Conservation (phyloP, 2,113 vertebrate genomes). For the Scalopus aquaticus region DNA sequence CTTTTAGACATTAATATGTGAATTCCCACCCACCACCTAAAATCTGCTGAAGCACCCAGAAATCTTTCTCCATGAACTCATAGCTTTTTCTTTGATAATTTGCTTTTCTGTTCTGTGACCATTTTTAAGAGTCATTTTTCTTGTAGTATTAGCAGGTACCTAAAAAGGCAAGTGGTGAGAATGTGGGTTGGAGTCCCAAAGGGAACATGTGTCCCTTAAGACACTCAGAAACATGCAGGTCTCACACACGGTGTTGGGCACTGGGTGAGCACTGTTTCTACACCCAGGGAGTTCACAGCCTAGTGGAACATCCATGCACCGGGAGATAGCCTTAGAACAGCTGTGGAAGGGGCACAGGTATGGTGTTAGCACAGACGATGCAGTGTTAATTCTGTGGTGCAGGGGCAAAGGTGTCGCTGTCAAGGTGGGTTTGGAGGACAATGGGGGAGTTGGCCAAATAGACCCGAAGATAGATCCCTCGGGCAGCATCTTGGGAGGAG, state of each 20-base stretch:
- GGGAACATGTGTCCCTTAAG: neutral
- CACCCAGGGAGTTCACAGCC: neutral
- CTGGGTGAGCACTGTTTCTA: neutral
- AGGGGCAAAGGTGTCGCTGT: neutral
- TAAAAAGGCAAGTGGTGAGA: neutral
- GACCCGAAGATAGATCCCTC: neutral
- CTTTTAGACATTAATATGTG: neutral
- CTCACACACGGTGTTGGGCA: neutral
- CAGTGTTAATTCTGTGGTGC: neutral
- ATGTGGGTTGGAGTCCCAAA: neutral
- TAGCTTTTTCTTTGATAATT: slow-evolving; percentile 13
- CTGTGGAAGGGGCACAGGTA: neutral
- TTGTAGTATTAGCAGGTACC: neutral
- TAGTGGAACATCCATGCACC: neutral
- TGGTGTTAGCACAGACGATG: neutral
- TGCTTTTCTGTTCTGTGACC: neutral
- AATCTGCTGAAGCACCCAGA: neutral
- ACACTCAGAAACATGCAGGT: neutral
- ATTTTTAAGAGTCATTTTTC: neutral
- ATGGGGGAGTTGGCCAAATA: neutral
- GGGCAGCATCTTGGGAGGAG: neutral
- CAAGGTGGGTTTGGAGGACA: neutral
- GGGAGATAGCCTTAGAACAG: neutral
- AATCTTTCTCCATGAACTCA: neutral
- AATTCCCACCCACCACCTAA: neutral